Percentiles rank a stretch among this genome's conserved stretches.
Evolutionary conservation across 92 coral and sea anemone genomes (phyloP).

Genomic region (Pocillopora meandrina): DNA sequence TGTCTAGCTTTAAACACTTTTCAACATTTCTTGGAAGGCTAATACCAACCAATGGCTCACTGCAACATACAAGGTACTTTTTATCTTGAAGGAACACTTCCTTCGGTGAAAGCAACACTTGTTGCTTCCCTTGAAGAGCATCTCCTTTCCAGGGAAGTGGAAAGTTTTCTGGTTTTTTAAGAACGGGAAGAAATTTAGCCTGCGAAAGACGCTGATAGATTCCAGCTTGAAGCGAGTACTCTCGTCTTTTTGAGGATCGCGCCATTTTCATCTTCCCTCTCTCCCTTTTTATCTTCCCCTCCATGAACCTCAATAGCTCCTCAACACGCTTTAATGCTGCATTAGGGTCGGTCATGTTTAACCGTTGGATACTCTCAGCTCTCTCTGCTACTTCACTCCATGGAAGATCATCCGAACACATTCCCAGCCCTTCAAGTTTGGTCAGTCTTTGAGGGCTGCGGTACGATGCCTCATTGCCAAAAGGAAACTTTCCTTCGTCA

Average conservation of each 20-base stretch:
- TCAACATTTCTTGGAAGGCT: conserved; percentile 20
- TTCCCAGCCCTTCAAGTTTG: conserved; percentile 64
- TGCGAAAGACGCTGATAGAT: background rate
- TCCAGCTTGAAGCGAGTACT: background rate
- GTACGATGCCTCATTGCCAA: conserved; percentile 37
- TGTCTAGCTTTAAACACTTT: conserved; percentile 28
- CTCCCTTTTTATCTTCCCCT: conserved; percentile 16
- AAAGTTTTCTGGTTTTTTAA: conserved; percentile 46
- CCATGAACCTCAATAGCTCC: conserved; percentile 42
- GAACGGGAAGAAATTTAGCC: conserved; percentile 59
- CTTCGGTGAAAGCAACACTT: conserved; percentile 43
- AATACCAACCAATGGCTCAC: conserved; percentile 52
- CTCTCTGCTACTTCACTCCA: conserved; percentile 77
- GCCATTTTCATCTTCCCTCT: too few relatives aligned
- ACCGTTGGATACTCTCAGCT: conserved; percentile 55
- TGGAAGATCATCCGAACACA: conserved; percentile 58
- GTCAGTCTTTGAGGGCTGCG: conserved; percentile 17
- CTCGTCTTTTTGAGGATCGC: too few relatives aligned
- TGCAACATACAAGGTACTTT: conserved; percentile 62
- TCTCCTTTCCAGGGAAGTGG: conserved; percentile 72
- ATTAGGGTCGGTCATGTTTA: conserved; percentile 15
- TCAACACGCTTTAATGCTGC: conserved; percentile 37
- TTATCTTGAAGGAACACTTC: conserved; percentile 33
- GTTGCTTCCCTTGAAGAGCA: conserved; percentile 17
- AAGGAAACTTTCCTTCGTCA: conserved; percentile 73